Conservation (phyloP, 2,888 invertebrate species). For the Parnassius glacialis region DNA sequence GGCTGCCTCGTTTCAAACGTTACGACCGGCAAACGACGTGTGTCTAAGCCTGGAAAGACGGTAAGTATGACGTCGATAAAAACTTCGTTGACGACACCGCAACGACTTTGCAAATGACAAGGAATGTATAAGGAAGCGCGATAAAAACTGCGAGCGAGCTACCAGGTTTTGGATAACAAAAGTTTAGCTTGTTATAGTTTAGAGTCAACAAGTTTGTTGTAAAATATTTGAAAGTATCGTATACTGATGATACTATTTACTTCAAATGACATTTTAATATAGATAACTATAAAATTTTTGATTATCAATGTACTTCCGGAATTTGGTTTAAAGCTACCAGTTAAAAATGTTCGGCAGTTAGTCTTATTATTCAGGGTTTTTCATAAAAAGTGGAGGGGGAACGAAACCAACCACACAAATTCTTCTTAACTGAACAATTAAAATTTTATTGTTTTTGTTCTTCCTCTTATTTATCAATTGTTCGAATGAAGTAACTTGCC, state of each 20-base stretch:
- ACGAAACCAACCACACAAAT: no score
- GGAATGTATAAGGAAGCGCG: conserved; percentile 57
- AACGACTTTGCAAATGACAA: conserved; percentile 66
- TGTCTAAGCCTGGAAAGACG: conserved; percentile 58
- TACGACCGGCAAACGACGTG: conserved; percentile 65
- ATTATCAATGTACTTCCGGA: no score
- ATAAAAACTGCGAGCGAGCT: conserved; percentile 64
- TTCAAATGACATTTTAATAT: no score
- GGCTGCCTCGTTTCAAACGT: conserved; percentile 47
- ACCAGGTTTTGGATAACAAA: conserved; percentile 41
- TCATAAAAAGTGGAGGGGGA: no score
- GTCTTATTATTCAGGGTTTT: no score
- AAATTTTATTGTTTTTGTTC: conserved; percentile 13
- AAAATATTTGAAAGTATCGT: no score
- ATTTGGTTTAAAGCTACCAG: no score
- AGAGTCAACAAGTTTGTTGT: conserved; percentile 42
- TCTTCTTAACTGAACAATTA: no score
- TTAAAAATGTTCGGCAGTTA: no score
- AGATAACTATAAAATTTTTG: no score
- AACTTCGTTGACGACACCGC: conserved; percentile 68
- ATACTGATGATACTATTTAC: no score
- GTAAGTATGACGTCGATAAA: conserved; percentile 57
- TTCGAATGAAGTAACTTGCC: not conserved
- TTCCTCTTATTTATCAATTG: not conserved
- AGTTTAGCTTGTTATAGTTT: conserved; percentile 50